A percentile compares a stretch with the other conserved stretches of the same genome.
phyloP scores from a whole-genome alignment of 2,113 vertebrate species.

The Corvus moneduloides region DNA sequence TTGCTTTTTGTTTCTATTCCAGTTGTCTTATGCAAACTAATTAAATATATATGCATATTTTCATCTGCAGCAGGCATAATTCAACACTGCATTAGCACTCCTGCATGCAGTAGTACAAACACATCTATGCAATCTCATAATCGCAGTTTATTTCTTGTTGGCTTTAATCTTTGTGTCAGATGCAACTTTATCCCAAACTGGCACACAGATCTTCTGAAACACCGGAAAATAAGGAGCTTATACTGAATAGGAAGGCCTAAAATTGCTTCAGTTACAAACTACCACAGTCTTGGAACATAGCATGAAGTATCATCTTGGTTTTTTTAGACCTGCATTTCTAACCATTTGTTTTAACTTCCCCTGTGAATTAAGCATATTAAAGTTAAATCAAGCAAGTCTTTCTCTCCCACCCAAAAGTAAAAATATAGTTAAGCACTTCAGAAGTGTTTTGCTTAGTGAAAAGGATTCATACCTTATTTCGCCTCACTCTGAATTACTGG shows the following conservation, averaged over 20 bases:
- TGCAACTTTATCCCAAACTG: conserved; percentile 21
- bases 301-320: neutral
- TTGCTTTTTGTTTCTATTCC: neutral
- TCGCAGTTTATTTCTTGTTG: neutral
- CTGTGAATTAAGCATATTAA: neutral
- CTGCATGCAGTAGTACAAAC: neutral
- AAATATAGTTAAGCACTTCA: neutral
- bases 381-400: neutral
- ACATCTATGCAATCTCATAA: neutral
- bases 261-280: conserved; percentile 19
- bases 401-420: neutral
- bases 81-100: neutral
- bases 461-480: neutral
- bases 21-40: conserved; percentile 24
- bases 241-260: neutral
- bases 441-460: neutral
- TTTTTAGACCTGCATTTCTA: neutral
- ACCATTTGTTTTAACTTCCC: neutral
- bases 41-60: conserved; percentile 55
- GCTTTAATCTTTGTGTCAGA: conserved; percentile 57
- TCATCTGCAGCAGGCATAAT: conserved; percentile 33
- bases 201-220: neutral
- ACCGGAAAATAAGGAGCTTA: conserved; percentile 50
- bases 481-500: neutral
- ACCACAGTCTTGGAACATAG: neutral